Percentiles rank a stretch among this genome's conserved stretches.
Conservation (phyloP, 2,113 vertebrate genomes). For the Larimichthys crocea region DNA sequence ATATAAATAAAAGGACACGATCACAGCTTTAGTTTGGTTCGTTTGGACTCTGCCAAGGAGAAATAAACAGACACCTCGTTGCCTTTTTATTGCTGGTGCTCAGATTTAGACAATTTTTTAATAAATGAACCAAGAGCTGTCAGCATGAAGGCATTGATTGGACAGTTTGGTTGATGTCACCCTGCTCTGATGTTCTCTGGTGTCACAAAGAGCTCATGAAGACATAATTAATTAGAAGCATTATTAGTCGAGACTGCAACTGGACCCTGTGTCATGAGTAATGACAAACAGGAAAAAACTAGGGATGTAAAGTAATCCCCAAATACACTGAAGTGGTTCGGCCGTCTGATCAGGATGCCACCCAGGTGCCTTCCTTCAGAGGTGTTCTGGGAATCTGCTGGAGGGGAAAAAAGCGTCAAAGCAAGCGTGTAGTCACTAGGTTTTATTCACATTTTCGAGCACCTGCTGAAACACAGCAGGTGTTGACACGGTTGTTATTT, state of each 20-base stretch:
- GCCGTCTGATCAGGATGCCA: too few relatives aligned
- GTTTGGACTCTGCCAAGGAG: neutral
- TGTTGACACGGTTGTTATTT: too few relatives aligned
- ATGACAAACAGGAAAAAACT: neutral
- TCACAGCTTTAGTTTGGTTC: neutral
- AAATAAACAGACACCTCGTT: neutral
- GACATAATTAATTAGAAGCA: neutral
- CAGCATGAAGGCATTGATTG: neutral
- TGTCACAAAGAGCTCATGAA: neutral
- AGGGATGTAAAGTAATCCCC: too few relatives aligned
- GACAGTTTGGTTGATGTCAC: neutral
- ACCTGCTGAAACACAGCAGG: neutral
- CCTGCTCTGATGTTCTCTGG: too few relatives aligned
- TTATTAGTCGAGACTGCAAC: neutral
- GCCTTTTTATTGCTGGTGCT: neutral
- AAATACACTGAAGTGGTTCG: too few relatives aligned
- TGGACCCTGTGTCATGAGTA: neutral
- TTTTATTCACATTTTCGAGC: neutral
- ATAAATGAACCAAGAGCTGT: neutral
- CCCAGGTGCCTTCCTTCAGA: too few relatives aligned
- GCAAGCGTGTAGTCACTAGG: too few relatives aligned
- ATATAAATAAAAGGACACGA: neutral
- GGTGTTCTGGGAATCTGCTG: too few relatives aligned
- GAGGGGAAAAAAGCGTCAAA: neutral
- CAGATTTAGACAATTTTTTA: fast-evolving